Evolutionary conservation across 2,797 vertebrate species (phyloP), one percentile per base, ranked within the genome.

Genomic region (Coranthus polyacanthus): DNA sequence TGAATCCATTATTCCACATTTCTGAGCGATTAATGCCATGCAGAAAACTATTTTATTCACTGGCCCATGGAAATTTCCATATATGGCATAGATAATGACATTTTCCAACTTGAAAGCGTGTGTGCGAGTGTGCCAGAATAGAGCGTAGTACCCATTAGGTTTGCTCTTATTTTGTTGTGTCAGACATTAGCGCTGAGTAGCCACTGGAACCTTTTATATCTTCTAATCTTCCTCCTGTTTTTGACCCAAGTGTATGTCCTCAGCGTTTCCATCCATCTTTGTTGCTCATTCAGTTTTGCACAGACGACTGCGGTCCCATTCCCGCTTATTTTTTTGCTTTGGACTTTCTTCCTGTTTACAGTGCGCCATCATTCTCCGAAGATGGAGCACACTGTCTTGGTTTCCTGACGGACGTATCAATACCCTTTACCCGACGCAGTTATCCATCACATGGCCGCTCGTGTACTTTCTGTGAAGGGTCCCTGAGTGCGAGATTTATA

Each of bases 401-500:
- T 71, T 75, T 70, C 46, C 80, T 81, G 71, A 84, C 62, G 34
- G 64, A 83, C 58, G 3, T 83, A 76, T 91, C 79, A 82, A 85
- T 81, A 77, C 75, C 65, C 62, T 75, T 88, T 74, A 53, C 47
- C 38, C 21, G 43, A 37, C n/a, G 15, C 57, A 7, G 54, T 82
- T 78, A 88, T 84, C 79, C 78, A 85, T 89, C 76, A 80, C 72
- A 24, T 22, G 54, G 39, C 51, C 37, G 15, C 41, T 56, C 21
- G 12, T 73, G 58, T 54, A 51, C n/a, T 60, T 58, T 68, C 56
- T 41, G 49, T 75, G 76, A 86, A 79, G 75, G 78, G 83, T 88
- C 68, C 64, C 73, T 24, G 50, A 71, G 61, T 83, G 61, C 18
- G 16, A 79, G 85, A 90, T 92, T 85, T 88, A 92, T 90, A 17